Evolutionary conservation across 2,888 invertebrate species (phyloP), one percentile per base, ranked within the genome.

Genomic region (Ctena decussata): DNA sequence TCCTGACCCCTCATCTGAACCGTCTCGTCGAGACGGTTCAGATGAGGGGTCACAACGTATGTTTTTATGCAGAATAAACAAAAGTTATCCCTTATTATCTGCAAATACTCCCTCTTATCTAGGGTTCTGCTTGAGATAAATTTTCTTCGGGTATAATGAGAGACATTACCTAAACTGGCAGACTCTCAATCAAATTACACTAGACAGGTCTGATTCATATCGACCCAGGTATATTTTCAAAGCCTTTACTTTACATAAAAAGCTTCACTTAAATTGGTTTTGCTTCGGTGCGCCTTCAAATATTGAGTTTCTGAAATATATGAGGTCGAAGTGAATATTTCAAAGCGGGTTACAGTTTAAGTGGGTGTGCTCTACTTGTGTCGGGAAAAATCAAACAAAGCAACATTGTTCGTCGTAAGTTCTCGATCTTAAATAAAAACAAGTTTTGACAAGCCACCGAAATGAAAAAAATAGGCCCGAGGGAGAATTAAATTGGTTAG

Each of bases 381-480:
- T 11, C 30, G 39, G 57, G 39, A 73, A 53, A 24, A 27, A 53
- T 57, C 53, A 32, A 46, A 84, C 80, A 84, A 84, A 77, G 71
- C 27, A 30, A 18, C 70, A 84, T 84, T 84, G 84, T 84, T 80
- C 18, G 24, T 21, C n/a, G 37, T 39, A 39, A 27, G 35, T 65
- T 39, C 53, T 57, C 70, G 12, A 65, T 35, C 53, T 44, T 46
- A 24, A 18, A 73, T 41, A 77, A 57, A 84, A 76, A 84, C 77
- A 73, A 72, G 74, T 83, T 84, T 78, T 78, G 78, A 77, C 80
- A 78, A 69, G 69, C 44, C 27, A 53, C 39, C 80, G 65, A 65
- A 65, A 65, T 65, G 65, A 65, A 65, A 65, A n/a, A n/a, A 65
- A 65, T 65, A 35, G 35, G 35, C 65, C 65, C 35, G 35, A 21